Conservation (phyloP, 2,113 vertebrate genomes). For the Thomomys bottae region DNA sequence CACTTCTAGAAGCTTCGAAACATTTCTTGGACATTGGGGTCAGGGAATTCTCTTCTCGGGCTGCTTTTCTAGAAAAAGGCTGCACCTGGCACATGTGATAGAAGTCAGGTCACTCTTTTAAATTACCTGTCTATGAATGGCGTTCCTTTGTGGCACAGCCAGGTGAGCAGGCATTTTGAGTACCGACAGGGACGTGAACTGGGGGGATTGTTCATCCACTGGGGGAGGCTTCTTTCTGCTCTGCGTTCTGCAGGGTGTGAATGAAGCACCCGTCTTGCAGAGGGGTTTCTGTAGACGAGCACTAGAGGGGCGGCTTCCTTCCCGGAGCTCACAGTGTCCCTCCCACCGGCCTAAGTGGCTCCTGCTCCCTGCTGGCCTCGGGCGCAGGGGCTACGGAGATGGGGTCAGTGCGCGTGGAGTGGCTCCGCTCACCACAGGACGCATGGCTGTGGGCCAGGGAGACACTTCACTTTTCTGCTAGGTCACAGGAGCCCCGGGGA, state of each 20-base stretch:
- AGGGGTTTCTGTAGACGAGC: slow-evolving; percentile 28
- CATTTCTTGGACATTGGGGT: not conserved
- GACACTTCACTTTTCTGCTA: slow-evolving; percentile 84
- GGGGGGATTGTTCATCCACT: not conserved
- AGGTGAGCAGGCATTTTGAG: not conserved
- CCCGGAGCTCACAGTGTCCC: slow-evolving; percentile 35
- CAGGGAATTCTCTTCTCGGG: not conserved
- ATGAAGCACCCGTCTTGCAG: slow-evolving; percentile 31
- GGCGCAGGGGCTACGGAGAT: too few species aligned
- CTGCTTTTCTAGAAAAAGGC: not conserved
- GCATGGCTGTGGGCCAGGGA: slow-evolving; percentile 83
- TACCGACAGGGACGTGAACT: not conserved
- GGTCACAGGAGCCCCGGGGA: slow-evolving; percentile 85
- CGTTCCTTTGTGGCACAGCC: not conserved
- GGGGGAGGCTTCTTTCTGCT: not conserved
- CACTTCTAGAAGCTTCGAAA: not conserved
- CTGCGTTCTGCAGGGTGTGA: not conserved
- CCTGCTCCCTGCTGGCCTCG: too few species aligned
- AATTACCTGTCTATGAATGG: not conserved
- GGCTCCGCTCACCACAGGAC: slow-evolving; percentile 86
- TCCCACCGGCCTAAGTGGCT: too few species aligned
- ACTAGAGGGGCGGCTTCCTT: slow-evolving; percentile 26
- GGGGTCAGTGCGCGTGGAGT: slow-evolving; percentile 84
- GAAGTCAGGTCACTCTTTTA: not conserved
- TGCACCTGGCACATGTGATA: not conserved